Conservation (phyloP, 2,888 invertebrate genomes). For the Harpalus rufipes region DNA sequence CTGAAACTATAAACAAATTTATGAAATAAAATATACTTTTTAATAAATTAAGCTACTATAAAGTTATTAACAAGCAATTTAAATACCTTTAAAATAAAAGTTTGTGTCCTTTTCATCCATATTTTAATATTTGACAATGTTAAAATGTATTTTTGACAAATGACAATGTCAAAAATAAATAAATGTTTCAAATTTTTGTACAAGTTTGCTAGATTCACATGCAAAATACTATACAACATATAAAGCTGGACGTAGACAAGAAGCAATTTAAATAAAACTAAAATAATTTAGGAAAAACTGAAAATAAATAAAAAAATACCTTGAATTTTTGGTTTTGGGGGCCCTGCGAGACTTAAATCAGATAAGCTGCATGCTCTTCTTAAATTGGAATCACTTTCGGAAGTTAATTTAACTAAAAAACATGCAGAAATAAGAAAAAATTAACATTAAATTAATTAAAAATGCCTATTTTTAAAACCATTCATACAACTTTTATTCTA, state of each 20-base stretch:
- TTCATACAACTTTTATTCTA: too few species aligned
- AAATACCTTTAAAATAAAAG: background rate
- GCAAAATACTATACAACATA: too few species aligned
- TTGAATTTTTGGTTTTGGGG: constrained; percentile 74
- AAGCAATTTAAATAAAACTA: background rate
- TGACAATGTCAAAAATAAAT: too few species aligned
- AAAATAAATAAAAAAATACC: constrained; percentile 70
- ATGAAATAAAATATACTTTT: too few species aligned
- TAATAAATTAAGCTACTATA: too few species aligned
- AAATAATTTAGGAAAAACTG: background rate
- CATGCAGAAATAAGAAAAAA: constrained; percentile 9
- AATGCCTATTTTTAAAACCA: too few species aligned
- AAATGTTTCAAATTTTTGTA: too few species aligned
- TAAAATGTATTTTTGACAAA: too few species aligned
- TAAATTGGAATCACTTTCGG: constrained; percentile 81
- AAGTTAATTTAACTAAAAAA: constrained; percentile 74
- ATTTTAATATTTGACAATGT: background rate
- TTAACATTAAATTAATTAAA: background rate
- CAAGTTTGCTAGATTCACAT: too few species aligned
- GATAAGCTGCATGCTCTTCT: constrained; percentile 90
- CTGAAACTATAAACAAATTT: constrained; percentile 76
- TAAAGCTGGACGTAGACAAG: background rate
- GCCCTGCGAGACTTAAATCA: constrained; percentile 79
- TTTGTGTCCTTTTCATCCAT: background rate
- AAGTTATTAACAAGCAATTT: too few species aligned